These are phyloP conservation scores for Acanthosoma haemorrhoidale DNA, from an alignment of 2,888 invertebrate genomes.

Conservation along the genomic window DNA sequence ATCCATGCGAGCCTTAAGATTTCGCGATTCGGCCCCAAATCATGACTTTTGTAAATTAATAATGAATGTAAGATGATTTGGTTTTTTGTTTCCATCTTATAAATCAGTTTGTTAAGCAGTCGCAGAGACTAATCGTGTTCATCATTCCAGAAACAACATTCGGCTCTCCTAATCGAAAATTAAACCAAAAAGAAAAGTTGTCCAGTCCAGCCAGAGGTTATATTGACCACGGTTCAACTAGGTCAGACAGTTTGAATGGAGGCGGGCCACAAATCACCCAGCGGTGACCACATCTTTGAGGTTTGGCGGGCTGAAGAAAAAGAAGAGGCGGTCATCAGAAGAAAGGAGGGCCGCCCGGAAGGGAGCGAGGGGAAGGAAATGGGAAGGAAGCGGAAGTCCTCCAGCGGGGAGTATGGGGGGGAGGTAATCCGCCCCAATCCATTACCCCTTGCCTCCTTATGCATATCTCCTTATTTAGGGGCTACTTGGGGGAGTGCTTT, in stretches of 20 bases:
- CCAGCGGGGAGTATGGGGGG: not conserved
- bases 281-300: constrained; percentile 12
- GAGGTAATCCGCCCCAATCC: constrained; percentile 6
- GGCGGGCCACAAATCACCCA: not conserved
- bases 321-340: constrained; percentile 28
- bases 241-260: not conserved
- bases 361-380: constrained; percentile 30
- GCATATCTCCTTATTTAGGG: constrained; percentile 25
- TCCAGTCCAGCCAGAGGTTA: too few species aligned
- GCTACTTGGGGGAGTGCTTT: constrained; percentile 25
- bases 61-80: too few species aligned
- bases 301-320: constrained; percentile 19
- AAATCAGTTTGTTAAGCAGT: too few species aligned
- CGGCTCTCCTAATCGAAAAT: too few species aligned
- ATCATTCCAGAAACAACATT: too few species aligned
- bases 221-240: not conserved
- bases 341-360: constrained; percentile 32
- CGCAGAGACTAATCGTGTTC: too few species aligned
- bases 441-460: constrained; percentile 20
- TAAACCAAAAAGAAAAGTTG: too few species aligned
- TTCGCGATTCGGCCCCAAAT: too few species aligned
- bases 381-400: constrained; percentile 34
- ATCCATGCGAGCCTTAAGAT: too few species aligned
- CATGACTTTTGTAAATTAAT: too few species aligned
- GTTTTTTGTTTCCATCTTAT: too few species aligned